Evolutionary conservation across 2,888 invertebrate species (phyloP), one percentile per base, ranked within the genome.

Genomic region (Oegoconia quadripuncta): DNA sequence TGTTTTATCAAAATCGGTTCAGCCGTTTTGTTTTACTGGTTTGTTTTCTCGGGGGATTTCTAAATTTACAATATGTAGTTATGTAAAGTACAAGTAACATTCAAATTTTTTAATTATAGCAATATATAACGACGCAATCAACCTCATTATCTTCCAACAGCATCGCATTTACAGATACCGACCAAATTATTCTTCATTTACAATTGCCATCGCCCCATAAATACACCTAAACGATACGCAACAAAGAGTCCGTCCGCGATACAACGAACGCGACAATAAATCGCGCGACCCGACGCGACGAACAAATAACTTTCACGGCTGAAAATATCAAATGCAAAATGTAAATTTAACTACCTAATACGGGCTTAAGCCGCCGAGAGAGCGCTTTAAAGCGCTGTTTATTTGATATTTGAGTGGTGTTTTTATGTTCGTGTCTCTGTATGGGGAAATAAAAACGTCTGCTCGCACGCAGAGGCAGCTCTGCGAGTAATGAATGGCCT

Each of bases 331-430:
- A 82, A 82, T 79, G 80, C 74, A 76, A 81, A 82, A 81, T 83
- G 83, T 82, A 82, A 83, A 84, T 83, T 81, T 82, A 82, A 84
- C 74, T 78, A 76, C 83, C 82, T 84, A 84, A 83, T 84, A 74
- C 80, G 75, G 67, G 67, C 67, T 74, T 68, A 70, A 75, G 74
- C 66, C 60, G 63, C 51, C 69, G 65, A 69, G 69, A 74, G 68
- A 72, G 68, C 69, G 75, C 73, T 78, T 69, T 71, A 74, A 76
- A 78, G 72, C 69, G 64, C 67, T 81, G 78, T 79, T 82, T 80
- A 78, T 83, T 76, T 74, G 71, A 69, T 61, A 74, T 76, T 74
- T 78, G 75, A 79, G 76, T 80, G 78, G 74, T 74, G 79, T 80
- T 83, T 83, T 82, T 83, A 79, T 79, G 76, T 73, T 69, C 66